Evolutionary conservation across 1,140 invertebrate genomes (phyloP).

Genomic region (Antheraea mylitta): DNA sequence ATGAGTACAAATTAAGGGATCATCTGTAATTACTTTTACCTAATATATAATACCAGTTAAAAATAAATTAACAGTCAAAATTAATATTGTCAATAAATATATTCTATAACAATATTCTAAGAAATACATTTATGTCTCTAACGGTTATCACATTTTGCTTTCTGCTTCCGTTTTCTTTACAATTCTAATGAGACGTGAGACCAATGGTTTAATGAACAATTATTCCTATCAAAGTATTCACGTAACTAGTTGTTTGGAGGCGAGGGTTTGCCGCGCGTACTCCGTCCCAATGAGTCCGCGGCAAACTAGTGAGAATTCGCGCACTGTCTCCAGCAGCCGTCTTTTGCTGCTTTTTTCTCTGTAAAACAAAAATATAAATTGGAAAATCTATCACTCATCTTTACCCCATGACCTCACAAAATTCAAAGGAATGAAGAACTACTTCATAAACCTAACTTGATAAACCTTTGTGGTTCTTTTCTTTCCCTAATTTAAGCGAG

Average conservation of each 20-base stretch:
- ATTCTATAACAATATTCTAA: not conserved
- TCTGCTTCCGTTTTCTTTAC: not conserved
- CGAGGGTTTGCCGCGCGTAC: slow-evolving; percentile 60
- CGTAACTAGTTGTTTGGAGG: slow-evolving; percentile 53
- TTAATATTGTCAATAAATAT: slow-evolving; percentile 10
- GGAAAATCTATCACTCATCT: too few species aligned
- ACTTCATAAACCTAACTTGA: too few species aligned
- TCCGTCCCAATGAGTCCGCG: slow-evolving; percentile 70
- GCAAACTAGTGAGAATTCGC: slow-evolving; percentile 72
- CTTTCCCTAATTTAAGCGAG: too few species aligned
- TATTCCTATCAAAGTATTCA: slow-evolving; percentile 17
- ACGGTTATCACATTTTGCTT: not conserved
- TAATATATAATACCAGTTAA: not conserved
- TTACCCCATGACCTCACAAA: too few species aligned
- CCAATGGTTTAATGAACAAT: not conserved
- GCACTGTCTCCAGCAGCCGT: slow-evolving; percentile 60
- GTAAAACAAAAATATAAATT: slow-evolving; percentile 29
- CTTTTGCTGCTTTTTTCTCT: slow-evolving; percentile 69
- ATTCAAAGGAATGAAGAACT: too few species aligned
- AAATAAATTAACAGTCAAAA: not conserved
- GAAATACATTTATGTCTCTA: not conserved
- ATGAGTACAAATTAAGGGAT: too few species aligned
- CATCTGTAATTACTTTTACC: too few species aligned
- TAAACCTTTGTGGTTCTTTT: too few species aligned
- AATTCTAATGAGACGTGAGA: not conserved